Percentiles rank a stretch among this genome's conserved stretches.
phyloP scores from a whole-genome alignment of 2,888 invertebrate species.

The Andrena flavipes region DNA sequence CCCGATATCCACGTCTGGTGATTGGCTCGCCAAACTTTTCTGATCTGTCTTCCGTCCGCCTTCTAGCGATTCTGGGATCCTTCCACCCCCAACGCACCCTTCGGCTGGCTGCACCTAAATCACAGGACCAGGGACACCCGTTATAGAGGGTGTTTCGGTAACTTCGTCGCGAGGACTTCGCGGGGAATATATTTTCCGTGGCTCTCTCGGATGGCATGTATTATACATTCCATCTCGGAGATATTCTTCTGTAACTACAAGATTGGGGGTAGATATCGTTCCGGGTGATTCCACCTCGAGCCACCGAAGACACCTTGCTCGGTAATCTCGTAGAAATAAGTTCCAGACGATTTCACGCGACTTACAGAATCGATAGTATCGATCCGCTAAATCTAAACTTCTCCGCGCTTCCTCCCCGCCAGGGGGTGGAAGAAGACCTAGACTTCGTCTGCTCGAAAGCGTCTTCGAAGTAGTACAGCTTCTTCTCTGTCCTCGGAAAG shows the following conservation, averaged over 20 bases:
- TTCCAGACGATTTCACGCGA: neutral
- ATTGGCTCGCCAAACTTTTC: conserved; percentile 82
- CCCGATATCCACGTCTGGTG: conserved; percentile 77
- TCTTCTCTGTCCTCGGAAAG: neutral
- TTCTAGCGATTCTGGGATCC: conserved; percentile 22
- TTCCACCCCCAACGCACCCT: conserved; percentile 24
- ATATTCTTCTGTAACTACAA: no score
- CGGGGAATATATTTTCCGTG: neutral
- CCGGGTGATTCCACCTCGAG: no score
- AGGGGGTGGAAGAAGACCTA: neutral
- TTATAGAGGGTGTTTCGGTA: conserved; percentile 41
- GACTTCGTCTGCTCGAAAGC: neutral
- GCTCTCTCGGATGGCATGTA: neutral
- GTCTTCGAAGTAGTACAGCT: neutral
- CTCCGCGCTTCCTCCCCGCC: neutral
- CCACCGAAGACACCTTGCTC: no score
- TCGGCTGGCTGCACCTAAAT: conserved; percentile 67
- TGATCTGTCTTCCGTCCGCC: conserved; percentile 79
- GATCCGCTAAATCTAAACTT: neutral
- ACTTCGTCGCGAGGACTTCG: conserved; percentile 30
- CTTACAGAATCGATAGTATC: neutral
- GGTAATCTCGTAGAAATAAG: neutral
- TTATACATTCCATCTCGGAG: no score
- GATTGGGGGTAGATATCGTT: no score
- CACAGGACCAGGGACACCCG: conserved; percentile 58